Conservation (phyloP, 2,888 invertebrate species). For the Drosophila heteroneura region DNA sequence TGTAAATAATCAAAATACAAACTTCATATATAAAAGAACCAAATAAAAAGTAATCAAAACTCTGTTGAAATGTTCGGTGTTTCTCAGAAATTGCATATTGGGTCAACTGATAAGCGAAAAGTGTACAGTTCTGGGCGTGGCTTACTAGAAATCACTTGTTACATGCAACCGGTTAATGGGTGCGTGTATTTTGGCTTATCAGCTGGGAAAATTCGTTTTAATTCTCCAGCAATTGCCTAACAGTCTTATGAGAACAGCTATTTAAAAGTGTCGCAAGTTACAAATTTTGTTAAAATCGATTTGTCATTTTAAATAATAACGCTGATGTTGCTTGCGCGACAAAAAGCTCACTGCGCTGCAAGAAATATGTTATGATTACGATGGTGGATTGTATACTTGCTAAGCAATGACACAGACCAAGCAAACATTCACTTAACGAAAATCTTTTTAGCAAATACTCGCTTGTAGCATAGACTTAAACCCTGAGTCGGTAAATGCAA, state of each 20-base stretch:
- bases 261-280: background rate
- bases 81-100: slow-evolving; percentile 44
- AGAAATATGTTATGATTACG: background rate
- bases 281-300: background rate
- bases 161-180: slow-evolving; percentile 6
- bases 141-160: background rate
- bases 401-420: slow-evolving; percentile 28
- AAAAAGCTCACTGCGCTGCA: slow-evolving; percentile 28
- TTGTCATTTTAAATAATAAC: slow-evolving; percentile 1
- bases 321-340: background rate
- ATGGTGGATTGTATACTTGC: slow-evolving; percentile 1
- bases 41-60: slow-evolving; percentile 18
- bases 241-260: background rate
- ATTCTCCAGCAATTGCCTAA: background rate
- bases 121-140: slow-evolving; percentile 29
- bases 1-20: slow-evolving; percentile 14
- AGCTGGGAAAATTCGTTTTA: slow-evolving; percentile 15
- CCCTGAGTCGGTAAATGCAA: background rate
- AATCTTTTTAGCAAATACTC: background rate
- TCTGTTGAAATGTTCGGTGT: slow-evolving; percentile 5
- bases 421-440: background rate
- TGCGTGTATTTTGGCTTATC: slow-evolving; percentile 40
- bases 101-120: slow-evolving; percentile 36
- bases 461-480: background rate
- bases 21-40: slow-evolving; percentile 4